phyloP scores from a whole-genome alignment of 2,888 invertebrate genomes.

The Drosophila ezoana region DNA sequence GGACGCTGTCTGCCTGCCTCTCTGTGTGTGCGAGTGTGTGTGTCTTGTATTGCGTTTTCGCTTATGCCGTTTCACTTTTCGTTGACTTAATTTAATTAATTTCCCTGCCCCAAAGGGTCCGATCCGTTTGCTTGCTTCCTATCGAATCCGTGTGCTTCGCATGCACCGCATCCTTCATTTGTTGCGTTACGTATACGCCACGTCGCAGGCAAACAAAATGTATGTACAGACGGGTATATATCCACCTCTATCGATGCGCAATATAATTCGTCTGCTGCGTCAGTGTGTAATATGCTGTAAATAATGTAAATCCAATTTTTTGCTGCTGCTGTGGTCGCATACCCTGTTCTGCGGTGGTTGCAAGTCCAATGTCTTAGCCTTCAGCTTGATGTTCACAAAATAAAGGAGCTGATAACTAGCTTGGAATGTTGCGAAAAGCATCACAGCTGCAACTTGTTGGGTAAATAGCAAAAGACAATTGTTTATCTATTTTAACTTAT shows the following conservation, averaged over 20 bases:
- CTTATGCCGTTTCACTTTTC: conserved; percentile 78
- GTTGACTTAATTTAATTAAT: conserved; percentile 80
- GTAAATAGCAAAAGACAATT: not conserved
- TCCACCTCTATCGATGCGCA: conserved; percentile 35
- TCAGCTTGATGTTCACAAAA: not conserved
- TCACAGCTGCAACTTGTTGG: not conserved
- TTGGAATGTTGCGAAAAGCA: not conserved
- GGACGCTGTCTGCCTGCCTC: conserved; percentile 3
- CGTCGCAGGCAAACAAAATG: conserved; percentile 53
- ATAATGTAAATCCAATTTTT: conserved; percentile 78
- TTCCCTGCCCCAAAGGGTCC: conserved; percentile 75
- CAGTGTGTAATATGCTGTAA: conserved; percentile 71
- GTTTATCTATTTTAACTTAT: not conserved
- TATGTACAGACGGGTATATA: conserved; percentile 20
- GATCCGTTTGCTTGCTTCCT: conserved; percentile 49
- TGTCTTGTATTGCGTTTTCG: conserved; percentile 49
- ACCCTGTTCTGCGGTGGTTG: conserved; percentile 19
- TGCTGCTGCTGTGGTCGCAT: conserved; percentile 30
- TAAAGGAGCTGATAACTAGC: not conserved
- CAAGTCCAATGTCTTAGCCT: not conserved
- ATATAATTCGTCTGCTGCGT: conserved; percentile 21
- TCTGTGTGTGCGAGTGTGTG: conserved; percentile 19
- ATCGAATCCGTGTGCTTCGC: conserved; percentile 7
- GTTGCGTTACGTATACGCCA: conserved; percentile 66
- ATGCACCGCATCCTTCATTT: conserved; percentile 41